phyloP scores from a whole-genome alignment of 2,113 vertebrate genomes.

The Xenotilapia flavipinnis region DNA sequence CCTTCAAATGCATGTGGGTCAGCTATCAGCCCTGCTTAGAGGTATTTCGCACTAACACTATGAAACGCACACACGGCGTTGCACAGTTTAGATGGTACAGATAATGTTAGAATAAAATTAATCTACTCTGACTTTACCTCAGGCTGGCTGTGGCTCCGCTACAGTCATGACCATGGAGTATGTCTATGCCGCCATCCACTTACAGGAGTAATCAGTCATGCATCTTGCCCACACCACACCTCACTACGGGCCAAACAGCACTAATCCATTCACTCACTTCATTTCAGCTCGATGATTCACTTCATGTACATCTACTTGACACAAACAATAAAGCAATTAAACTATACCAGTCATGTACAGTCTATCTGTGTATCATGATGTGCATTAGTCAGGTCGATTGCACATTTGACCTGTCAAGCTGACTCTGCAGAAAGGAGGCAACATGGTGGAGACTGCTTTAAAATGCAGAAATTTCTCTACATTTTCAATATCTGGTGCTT shows the following conservation, averaged over 20 bases:
- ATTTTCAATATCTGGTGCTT: neutral
- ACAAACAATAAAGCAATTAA: neutral
- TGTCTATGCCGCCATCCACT: neutral
- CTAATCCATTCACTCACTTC: neutral
- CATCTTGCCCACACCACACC: neutral
- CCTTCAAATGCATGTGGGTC: conserved; percentile 20
- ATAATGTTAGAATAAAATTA: neutral
- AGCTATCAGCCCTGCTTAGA: neutral
- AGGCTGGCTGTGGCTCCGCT: neutral
- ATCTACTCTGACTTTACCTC: neutral
- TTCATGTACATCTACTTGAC: neutral
- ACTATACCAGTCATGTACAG: neutral
- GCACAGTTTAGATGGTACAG: neutral
- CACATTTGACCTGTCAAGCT: neutral
- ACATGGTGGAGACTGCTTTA: neutral
- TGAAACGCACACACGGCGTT: neutral
- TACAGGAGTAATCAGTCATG: neutral
- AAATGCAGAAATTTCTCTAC: neutral
- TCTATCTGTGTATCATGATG: neutral
- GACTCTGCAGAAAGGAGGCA: neutral
- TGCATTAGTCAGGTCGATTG: neutral
- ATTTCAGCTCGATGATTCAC: neutral
- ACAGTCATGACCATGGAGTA: neutral
- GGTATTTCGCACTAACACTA: neutral
- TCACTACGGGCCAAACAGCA: neutral